Evolutionary conservation across 2,113 vertebrate species (phyloP).

Genomic region (Emberiza fucata): DNA sequence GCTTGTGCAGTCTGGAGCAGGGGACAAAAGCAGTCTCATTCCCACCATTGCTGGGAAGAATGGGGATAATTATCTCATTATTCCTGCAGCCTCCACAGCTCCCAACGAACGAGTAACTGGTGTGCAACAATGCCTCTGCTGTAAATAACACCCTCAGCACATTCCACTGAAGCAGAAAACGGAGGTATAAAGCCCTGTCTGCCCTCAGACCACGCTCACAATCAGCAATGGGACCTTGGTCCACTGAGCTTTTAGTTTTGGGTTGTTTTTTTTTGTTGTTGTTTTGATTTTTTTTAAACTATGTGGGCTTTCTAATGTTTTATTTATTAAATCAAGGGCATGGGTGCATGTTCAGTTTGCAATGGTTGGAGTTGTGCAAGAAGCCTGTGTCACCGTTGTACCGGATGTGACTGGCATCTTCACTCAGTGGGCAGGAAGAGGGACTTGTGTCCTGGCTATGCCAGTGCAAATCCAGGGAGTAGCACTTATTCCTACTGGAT

Average conservation of each 20-base stretch:
- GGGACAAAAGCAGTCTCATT: conserved; percentile 30
- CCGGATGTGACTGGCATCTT: neutral
- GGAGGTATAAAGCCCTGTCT: neutral
- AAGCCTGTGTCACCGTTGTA: neutral
- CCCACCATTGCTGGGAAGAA: neutral
- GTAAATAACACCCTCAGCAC: conserved; percentile 33
- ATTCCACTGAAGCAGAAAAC: conserved; percentile 10
- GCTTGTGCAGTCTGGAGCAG: neutral
- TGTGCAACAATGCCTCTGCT: conserved; percentile 52
- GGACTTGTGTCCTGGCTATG: neutral
- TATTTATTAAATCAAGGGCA: neutral
- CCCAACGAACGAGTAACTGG: conserved; percentile 15
- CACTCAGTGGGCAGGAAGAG: neutral
- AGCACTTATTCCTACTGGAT: neutral
- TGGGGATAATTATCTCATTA: conserved; percentile 54
- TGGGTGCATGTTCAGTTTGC: neutral
- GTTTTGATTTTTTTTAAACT: neutral
- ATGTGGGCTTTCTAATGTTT: neutral
- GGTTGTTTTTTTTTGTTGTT: neutral
- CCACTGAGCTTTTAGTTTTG: neutral
- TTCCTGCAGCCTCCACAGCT: conserved; percentile 45
- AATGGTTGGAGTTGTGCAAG: neutral
- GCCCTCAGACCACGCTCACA: neutral
- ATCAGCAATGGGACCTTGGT: neutral
- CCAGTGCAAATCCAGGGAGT: neutral